Base-by-base conservation (phyloP, 2,888 invertebrate species). In the Monopis laevigella region DNA sequence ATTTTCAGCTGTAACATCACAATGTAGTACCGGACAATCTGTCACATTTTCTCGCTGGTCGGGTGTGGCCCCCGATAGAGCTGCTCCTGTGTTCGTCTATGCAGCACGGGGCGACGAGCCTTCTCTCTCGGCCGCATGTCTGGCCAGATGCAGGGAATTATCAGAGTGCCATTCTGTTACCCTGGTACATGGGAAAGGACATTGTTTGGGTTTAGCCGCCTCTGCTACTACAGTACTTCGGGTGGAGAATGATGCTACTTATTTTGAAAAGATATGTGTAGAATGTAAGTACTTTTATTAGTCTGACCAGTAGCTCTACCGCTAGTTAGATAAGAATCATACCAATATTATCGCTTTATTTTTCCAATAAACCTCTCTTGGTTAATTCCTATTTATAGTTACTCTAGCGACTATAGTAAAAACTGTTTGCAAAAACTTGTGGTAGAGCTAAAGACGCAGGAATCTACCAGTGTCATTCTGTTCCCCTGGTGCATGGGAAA, bases 221-320 rank as follows among this genome's bases (percentile, higher is more conserved):
- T 48, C 56, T 1, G 51, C 49, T 1, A 54, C 58, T 12, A 51
- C 58, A 7, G 54, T 55, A 10, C 54, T 81, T 14, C 57, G 56
- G 12, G 62, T 78, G 2, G 86, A 87, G 51, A 81, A 82, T 32
- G 83, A 84, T 50, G 80, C 80, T 3, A 85, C 84, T 3, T 88
- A 86, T 69, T 90, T 87, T 55, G 83, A 83, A 49, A 87, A 87
- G 65, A 81, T 83, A 36, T 89, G 89, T 54, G 58, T 87, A 46
- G 67, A 77, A 63, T 78, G 86, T 85, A 62, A 58, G 66, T 61
- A 51, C 11, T 21, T n/a, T 34, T 34, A 30, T n/a, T 12, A 13
- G n/a, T n/a, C n/a, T n/a, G n/a, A n/a, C n/a, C n/a, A n/a, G n/a
- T n/a, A n/a, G n/a, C n/a, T n/a, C n/a, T n/a, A n/a, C n/a, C n/a